Base-by-base conservation (phyloP, 1,140 invertebrate species). In the Solenopsis fugax region DNA sequence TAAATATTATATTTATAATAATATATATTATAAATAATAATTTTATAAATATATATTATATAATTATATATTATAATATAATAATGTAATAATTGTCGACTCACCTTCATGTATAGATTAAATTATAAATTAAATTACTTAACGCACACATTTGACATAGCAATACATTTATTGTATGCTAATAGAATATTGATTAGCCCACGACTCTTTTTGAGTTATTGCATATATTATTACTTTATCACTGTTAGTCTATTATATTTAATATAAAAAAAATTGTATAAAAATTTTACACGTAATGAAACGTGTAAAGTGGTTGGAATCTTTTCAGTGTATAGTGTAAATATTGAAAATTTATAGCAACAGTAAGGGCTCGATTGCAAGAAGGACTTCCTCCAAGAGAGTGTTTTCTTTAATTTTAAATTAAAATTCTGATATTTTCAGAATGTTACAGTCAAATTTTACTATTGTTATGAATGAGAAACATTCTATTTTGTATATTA, bases 251-350 rank as follows among this genome's bases (percentile, higher is more conserved):
- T 34, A 29, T 37, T 60, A 50, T 48, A 0, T 81, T 45, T 48
- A 50, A 84, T 64, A 65, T 54, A 41, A 21, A 64, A 54, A 48
- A 52, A 77, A 34, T 18, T 24, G 10, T 58, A 50, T 29, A 73
- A 62, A 58, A 60, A 60, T 60, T 9, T 69, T 65, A 18, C 4
- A 56, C 12, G 48, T 75, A n/a, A 72, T n/a, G 48, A 73, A 7
- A 60, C 37, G 18, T 50, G 13, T 78, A 21, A 54, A 78, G n/a
- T 62, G 13, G 52, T 58, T 48, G 18, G 50, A 41, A 78, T 50
- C 21, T 52, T 64, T 76, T 48, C 48, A 54, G 76, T 76, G 82
- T 77, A 85, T 34, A 77, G 82, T 77, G 60, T 76, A 85, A 85
- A 85, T 85, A 85, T 37, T 37, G 24, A 45, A 41, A 78, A 54